phyloP scores from a whole-genome alignment of 2,797 vertebrate species.

The Toxotes lorentzi region DNA sequence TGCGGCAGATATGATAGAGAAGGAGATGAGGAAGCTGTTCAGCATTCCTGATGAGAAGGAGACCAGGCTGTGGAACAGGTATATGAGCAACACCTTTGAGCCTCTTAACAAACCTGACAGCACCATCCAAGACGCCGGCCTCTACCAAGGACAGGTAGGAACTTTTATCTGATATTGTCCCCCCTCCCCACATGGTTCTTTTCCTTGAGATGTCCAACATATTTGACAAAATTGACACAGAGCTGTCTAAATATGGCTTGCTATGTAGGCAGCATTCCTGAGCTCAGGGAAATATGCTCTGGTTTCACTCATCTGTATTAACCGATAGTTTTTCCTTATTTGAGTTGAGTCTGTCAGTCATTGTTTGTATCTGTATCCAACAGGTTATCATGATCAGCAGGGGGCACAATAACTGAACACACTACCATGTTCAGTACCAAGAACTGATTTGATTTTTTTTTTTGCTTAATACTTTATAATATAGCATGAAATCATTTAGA shows the following conservation, averaged over 20 bases:
- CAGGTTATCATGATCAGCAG: constrained; percentile 16
- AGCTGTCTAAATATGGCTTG: constrained; percentile 6
- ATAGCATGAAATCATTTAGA: background rate
- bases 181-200: background rate
- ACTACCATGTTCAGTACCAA: background rate
- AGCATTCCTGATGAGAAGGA: constrained; percentile 97
- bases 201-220: background rate
- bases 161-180: background rate
- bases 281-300: constrained; percentile 19
- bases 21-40: constrained; percentile 98
- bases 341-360: constrained; percentile 12
- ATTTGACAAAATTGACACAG: constrained; percentile 6
- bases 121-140: constrained; percentile 98
- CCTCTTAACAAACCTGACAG: constrained; percentile 98
- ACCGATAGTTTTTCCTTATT: constrained; percentile 2
- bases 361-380: background rate
- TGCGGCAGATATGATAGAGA: constrained; percentile 93
- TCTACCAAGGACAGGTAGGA: constrained; percentile 98
- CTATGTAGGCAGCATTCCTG: constrained; percentile 12
- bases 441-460: background rate
- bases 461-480: background rate
- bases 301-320: background rate
- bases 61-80: constrained; percentile 98
- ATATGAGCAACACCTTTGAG: constrained; percentile 99
- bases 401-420: constrained; percentile 24